Evolutionary conservation across 2,797 vertebrate genomes (phyloP).

Genomic region (Rhincodon typus): DNA sequence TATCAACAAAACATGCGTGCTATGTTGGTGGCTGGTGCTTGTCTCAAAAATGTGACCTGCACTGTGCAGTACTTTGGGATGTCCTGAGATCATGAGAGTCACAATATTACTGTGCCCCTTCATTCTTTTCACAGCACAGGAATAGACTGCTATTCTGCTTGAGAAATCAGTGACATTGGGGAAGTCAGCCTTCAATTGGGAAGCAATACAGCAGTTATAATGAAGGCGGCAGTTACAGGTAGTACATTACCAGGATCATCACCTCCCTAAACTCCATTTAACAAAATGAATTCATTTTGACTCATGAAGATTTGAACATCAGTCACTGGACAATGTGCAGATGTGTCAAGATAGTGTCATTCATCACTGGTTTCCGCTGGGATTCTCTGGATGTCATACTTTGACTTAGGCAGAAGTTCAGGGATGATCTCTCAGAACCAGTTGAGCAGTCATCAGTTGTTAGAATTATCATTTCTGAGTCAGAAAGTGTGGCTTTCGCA

Average conservation of each 20-base stretch:
- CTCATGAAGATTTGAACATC: not conserved
- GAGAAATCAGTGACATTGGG: not conserved
- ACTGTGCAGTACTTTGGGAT: not conserved
- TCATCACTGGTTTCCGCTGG: not conserved
- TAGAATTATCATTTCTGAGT: not conserved
- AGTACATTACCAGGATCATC: not conserved
- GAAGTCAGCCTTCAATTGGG: not conserved
- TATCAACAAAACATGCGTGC: not conserved
- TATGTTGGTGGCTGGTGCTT: not conserved
- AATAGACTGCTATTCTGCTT: not conserved
- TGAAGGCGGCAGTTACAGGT: not conserved
- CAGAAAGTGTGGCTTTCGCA: not conserved
- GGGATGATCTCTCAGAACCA: too few relatives aligned
- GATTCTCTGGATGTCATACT: not conserved
- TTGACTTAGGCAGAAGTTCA: not conserved
- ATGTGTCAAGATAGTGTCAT: not conserved
- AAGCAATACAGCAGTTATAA: not conserved
- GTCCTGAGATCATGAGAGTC: not conserved
- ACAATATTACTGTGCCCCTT: not conserved
- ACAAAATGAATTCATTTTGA: not conserved
- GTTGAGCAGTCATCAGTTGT: not conserved
- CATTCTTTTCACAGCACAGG: not conserved
- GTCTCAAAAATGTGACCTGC: not conserved
- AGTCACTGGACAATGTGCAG: not conserved
- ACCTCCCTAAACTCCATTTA: not conserved